Percentiles rank a stretch among this genome's conserved stretches.
Conservation (phyloP, 2,888 invertebrate species). For the Syrista parreyssii region DNA sequence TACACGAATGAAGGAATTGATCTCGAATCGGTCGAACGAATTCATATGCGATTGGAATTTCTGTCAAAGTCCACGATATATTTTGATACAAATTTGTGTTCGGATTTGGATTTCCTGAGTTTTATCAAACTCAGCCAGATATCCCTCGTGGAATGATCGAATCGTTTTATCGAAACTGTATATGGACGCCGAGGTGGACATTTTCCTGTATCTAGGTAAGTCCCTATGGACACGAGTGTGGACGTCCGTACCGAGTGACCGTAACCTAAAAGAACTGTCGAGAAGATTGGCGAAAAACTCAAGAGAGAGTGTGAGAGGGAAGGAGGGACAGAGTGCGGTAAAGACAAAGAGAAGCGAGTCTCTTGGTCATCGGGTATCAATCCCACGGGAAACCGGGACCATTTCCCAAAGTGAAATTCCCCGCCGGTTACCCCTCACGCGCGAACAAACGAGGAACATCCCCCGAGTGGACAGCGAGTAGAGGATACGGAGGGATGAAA, state of each 20-base stretch:
- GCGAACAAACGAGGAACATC: neutral
- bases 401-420: neutral
- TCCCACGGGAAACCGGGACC: neutral
- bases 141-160: neutral
- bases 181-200: neutral
- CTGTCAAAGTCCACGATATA: neutral
- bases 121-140: neutral
- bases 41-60: neutral
- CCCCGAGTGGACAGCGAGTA: neutral
- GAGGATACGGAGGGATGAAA: neutral
- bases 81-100: neutral
- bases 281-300: neutral
- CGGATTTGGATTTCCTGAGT: neutral
- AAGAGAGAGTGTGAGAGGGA: neutral
- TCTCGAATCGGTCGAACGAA: neutral
- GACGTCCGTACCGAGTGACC: neutral
- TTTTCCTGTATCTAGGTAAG: neutral
- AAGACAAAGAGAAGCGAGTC: neutral
- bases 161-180: neutral
- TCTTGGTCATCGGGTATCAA: neutral
- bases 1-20: neutral
- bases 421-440: too few species aligned
- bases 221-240: neutral
- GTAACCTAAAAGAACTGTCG: neutral
- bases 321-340: neutral